Evolutionary conservation across 2,113 vertebrate genomes (phyloP).

Genomic region (Panthera tigris): DNA sequence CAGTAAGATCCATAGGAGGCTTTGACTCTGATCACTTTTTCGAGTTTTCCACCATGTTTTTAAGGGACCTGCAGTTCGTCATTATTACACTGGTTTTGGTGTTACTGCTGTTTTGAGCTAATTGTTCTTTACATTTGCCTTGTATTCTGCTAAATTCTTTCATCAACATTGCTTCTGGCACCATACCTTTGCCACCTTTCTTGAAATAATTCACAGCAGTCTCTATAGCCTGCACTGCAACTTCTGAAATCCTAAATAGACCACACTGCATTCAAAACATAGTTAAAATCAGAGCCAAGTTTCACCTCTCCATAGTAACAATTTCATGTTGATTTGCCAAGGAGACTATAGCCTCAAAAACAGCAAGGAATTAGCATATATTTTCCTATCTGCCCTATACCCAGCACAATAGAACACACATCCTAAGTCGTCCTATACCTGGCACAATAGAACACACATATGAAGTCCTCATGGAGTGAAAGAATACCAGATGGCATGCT

Average conservation of each 20-base stretch:
- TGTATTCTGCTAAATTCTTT: neutral
- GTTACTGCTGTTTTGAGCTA: neutral
- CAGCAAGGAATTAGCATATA: neutral
- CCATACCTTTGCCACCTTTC: neutral
- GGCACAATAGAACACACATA: fast-evolving
- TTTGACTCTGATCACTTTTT: neutral
- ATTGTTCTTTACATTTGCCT: neutral
- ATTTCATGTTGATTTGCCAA: neutral
- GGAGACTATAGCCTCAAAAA: neutral
- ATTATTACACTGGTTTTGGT: neutral
- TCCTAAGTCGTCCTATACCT: fast-evolving
- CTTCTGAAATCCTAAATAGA: neutral
- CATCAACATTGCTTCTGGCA: neutral
- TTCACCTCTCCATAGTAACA: neutral
- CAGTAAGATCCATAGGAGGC: neutral
- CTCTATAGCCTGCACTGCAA: neutral
- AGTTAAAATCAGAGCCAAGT: neutral
- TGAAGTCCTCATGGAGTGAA: fast-evolving
- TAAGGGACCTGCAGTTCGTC: neutral
- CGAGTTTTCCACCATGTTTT: neutral
- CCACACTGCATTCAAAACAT: neutral
- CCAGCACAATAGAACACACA: neutral
- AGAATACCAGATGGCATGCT: neutral
- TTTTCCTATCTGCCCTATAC: neutral
- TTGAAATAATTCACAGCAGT: neutral